Evolutionary conservation across 2,113 vertebrate genomes (phyloP).

Genomic region (Xenotilapia flavipinnis): DNA sequence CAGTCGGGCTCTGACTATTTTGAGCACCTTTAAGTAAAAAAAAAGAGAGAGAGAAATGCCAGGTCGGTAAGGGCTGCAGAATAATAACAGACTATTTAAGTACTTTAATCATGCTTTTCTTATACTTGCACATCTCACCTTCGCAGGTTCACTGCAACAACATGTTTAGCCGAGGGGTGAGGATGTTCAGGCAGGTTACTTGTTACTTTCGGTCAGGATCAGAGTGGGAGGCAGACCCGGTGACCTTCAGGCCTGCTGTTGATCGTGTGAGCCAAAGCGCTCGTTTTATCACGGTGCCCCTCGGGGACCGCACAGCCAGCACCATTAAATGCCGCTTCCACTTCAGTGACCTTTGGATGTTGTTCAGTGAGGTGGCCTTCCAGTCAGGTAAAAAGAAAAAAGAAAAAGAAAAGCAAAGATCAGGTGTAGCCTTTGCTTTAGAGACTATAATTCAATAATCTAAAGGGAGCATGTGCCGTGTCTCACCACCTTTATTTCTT

Average conservation of each 20-base stretch:
- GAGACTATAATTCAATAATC: not conserved
- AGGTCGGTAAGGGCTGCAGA: not conserved
- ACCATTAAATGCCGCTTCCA: slow-evolving; percentile 91
- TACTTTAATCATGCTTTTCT: not conserved
- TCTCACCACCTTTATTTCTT: slow-evolving; percentile 7
- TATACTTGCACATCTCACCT: not conserved
- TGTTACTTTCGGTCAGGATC: slow-evolving; percentile 85
- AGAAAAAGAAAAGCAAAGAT: not conserved
- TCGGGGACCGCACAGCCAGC: slow-evolving; percentile 87
- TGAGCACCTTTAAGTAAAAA: not conserved
- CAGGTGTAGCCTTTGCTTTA: not conserved
- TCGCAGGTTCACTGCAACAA: slow-evolving; percentile 94
- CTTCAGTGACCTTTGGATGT: slow-evolving; percentile 89
- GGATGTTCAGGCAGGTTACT: slow-evolving; percentile 88
- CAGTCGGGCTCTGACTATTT: not conserved
- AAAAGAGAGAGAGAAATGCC: not conserved
- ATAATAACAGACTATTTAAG: not conserved
- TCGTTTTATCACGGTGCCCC: slow-evolving; percentile 85
- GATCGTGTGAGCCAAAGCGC: slow-evolving; percentile 84
- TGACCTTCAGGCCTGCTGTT: slow-evolving; percentile 78
- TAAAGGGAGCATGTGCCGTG: not conserved
- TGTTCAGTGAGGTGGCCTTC: slow-evolving; percentile 97
- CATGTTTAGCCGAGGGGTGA: slow-evolving; percentile 88
- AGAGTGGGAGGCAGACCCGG: slow-evolving; percentile 81
- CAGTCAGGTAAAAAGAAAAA: slow-evolving; percentile 81